Conservation (phyloP, 2,797 vertebrate species). For the Poeciliopsis infans region DNA sequence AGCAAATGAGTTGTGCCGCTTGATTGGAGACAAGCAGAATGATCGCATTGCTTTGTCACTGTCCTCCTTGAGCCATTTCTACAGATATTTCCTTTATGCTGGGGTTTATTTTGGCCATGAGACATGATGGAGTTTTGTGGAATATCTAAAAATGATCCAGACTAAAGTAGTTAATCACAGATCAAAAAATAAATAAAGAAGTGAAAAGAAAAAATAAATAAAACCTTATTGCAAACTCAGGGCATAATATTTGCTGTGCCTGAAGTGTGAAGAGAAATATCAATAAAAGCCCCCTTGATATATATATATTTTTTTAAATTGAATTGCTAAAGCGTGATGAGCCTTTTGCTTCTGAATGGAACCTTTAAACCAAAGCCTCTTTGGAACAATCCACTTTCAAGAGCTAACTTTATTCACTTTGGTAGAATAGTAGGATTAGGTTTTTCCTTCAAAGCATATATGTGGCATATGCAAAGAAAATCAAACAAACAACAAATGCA, state of each 20-base stretch:
- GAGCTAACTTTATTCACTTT: background rate
- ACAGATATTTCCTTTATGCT: constrained; percentile 51
- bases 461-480: background rate
- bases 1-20: constrained; percentile 43
- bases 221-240: constrained; percentile 60
- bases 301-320: constrained; percentile 45
- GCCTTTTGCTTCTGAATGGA: constrained; percentile 19
- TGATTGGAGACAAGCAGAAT: constrained; percentile 51
- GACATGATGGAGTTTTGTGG: constrained; percentile 50
- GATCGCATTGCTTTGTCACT: constrained; percentile 58
- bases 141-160: constrained; percentile 68
- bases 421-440: too few species aligned
- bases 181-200: constrained; percentile 58
- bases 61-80: constrained; percentile 58
- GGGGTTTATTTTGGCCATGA: constrained; percentile 59
- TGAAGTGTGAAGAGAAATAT: constrained; percentile 67
- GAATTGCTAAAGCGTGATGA: constrained; percentile 55
- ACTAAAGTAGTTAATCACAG: constrained; percentile 74
- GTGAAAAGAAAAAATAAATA: background rate
- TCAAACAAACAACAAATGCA: background rate
- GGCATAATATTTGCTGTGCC: constrained; percentile 53
- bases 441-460: background rate
- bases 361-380: constrained; percentile 13
- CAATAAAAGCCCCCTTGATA: constrained; percentile 64
- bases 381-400: background rate